Base-by-base conservation (phyloP, 2,888 invertebrate genomes). In the Meta bourneti region DNA sequence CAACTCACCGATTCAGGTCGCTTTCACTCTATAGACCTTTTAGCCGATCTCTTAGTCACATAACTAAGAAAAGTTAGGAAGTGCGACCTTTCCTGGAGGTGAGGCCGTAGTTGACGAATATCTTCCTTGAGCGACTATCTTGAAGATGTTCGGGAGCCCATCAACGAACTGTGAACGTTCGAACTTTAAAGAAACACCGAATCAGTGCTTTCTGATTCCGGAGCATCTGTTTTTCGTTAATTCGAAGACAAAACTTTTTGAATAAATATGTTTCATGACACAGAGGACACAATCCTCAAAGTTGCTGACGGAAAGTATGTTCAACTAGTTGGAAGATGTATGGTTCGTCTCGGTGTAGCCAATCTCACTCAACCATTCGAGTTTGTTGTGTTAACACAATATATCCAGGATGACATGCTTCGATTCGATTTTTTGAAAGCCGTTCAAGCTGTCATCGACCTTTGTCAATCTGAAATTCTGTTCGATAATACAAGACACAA, bases 301-400 rank as follows among this genome's bases (percentile, higher is more conserved):
- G 80, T 69, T n/a, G 61, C 48, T 48, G 34, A 69, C 6, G 34
- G 69, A 34, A 80, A 80, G 61, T 80, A 69, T 69, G 48, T 34
- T 6, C 19, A 34, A 13, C 34, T 61, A 8, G 0, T 80, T 6
- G 80, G 7, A 16, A 69, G 34, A n/a, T 19, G 79, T 9, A 13
- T 19, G 16, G 49, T 77, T 13, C 77, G 16, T 49, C 49, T 49
- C 11, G 7, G 16, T 11, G 49, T 49, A 9, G 34, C 48, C 6
- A 51, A 6, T 51, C 16, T 6, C 48, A 77, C 19, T 11, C 74
- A 75, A 48, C 48, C 34, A 7, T 77, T 49, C 34, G 6, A 77
- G 49, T 49, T 16, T 9, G 0, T 16, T 16, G 77, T 49, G 13
- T 49, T 51, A 51, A 48, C 16, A 51, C 48, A 77, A 6, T 77